Evolutionary conservation across 2,888 invertebrate species (phyloP).

Genomic region (Coremacera marginata): DNA sequence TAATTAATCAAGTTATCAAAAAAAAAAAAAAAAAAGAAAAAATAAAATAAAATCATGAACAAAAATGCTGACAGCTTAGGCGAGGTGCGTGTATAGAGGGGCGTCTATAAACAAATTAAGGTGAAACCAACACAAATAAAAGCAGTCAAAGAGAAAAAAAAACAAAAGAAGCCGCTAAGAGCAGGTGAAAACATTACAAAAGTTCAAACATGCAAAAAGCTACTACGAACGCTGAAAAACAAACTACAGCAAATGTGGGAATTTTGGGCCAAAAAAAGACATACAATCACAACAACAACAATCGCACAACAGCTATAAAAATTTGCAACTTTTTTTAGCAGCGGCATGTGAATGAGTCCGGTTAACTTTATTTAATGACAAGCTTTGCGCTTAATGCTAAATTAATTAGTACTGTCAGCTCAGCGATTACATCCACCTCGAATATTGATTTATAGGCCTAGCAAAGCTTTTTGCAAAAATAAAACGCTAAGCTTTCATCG

Average conservation of each 20-base stretch:
- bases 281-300: neutral
- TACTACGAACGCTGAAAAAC: neutral
- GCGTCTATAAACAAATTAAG: neutral
- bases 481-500: too few species aligned
- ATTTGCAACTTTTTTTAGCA: neutral
- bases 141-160: neutral
- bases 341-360: neutral
- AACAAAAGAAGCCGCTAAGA: neutral
- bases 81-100: neutral
- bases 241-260: slow-evolving; percentile 5
- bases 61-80: neutral
- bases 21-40: neutral
- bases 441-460: neutral
- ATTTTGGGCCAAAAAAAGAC: neutral
- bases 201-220: slow-evolving; percentile 5
- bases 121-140: slow-evolving; percentile 7
- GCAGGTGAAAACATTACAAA: slow-evolving; percentile 1
- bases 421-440: neutral
- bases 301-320: neutral
- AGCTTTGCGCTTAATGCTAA: neutral
- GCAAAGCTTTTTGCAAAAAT: neutral
- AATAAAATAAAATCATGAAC: neutral
- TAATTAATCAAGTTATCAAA: too few species aligned
- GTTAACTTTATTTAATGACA: neutral
- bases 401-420: slow-evolving; percentile 1